Percentiles rank a stretch among this genome's conserved stretches.
Evolutionary conservation across 2,797 vertebrate genomes (phyloP).

Genomic region (Tachyglossus aculeatus): DNA sequence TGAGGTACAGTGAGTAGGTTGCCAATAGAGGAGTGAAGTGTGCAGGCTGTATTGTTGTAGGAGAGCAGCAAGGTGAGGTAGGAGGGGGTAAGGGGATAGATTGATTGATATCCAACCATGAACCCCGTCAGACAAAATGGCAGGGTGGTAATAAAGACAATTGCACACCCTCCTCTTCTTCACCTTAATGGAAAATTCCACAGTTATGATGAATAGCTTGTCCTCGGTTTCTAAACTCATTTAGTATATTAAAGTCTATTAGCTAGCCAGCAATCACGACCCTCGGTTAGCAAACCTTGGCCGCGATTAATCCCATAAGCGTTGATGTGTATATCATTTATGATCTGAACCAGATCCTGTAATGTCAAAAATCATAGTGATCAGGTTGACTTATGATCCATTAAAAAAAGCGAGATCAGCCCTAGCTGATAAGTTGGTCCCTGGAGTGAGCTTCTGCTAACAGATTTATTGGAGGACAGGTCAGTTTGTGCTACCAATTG

Average conservation of each 20-base stretch:
- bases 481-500: background rate
- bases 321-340: conserved; percentile 90
- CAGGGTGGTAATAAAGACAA: no score
- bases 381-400: conserved; percentile 76
- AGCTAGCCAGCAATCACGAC: conserved; percentile 81
- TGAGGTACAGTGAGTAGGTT: no score
- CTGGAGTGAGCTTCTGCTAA: conserved; percentile 8
- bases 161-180: no score
- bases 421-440: conserved; percentile 58
- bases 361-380: conserved; percentile 84
- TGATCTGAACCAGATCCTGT: conserved; percentile 85
- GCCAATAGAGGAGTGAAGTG: no score
- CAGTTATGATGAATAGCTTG: conserved; percentile 51
- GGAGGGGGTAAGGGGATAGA: no score
- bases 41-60: no score
- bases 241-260: conserved; percentile 79
- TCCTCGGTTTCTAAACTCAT: conserved; percentile 78
- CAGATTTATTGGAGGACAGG: conserved; percentile 16
- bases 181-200: conserved; percentile 36
- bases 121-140: no score
- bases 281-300: conserved; percentile 83
- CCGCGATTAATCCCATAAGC: conserved; percentile 83
- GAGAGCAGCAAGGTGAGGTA: no score
- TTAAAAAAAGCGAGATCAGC: conserved; percentile 39
- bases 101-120: no score